Conservation (phyloP, 2,888 invertebrate species). For the Phorcus lineatus region DNA sequence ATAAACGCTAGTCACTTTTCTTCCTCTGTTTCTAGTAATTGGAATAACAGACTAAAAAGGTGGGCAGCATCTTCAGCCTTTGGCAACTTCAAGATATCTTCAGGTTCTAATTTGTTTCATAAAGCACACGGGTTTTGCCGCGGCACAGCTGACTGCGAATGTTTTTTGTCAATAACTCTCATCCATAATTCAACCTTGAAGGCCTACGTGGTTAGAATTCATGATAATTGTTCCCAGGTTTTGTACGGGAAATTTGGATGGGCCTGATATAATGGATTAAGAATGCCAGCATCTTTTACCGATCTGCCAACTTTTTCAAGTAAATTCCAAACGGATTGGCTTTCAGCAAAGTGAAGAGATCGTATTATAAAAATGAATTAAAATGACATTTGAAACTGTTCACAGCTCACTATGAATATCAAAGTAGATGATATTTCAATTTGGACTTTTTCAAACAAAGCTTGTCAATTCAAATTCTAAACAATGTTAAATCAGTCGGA, state of each 20-base stretch:
- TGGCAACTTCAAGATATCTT: neutral
- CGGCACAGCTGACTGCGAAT: neutral
- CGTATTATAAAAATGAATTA: too few relatives aligned
- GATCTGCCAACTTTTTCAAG: too few relatives aligned
- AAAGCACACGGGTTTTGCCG: neutral
- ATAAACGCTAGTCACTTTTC: neutral
- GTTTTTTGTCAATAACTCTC: neutral
- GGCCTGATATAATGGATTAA: too few relatives aligned
- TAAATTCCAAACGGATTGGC: too few relatives aligned
- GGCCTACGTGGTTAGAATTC: neutral
- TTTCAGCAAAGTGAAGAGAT: too few relatives aligned
- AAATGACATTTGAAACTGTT: too few relatives aligned
- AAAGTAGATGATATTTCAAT: too few relatives aligned
- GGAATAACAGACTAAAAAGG: neutral
- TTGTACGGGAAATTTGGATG: neutral
- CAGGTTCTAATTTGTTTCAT: neutral
- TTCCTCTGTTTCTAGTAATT: neutral
- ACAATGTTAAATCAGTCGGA: too few relatives aligned
- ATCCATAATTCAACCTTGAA: neutral
- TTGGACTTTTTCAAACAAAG: too few relatives aligned
- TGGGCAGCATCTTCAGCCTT: neutral
- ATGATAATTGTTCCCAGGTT: neutral
- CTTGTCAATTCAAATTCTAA: too few relatives aligned
- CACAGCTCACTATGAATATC: too few relatives aligned
- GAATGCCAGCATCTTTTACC: too few relatives aligned